These are phyloP conservation scores for Danio rerio DNA, from an alignment of 2,113 vertebrate genomes.

Conservation along the genomic window DNA sequence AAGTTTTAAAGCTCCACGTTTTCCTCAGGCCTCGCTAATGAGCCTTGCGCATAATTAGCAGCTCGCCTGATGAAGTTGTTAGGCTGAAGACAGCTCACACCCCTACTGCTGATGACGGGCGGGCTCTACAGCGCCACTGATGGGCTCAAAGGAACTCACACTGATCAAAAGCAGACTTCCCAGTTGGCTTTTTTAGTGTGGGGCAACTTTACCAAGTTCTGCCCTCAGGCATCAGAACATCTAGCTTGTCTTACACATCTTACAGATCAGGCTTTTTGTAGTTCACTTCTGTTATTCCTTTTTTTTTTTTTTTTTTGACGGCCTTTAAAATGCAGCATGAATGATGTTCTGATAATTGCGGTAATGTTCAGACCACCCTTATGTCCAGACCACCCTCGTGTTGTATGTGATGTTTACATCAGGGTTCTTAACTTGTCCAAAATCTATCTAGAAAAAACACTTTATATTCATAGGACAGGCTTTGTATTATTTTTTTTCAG, in stretches of 20 bases:
- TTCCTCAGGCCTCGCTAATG: conserved; percentile 69
- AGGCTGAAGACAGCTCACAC: conserved; percentile 48
- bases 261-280: conserved; percentile 15
- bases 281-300: conserved; percentile 19
- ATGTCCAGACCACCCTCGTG: not conserved
- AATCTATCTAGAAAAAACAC: no score
- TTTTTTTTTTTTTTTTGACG: not conserved
- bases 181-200: not conserved
- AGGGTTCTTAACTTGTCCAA: not conserved
- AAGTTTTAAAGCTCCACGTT: conserved; percentile 65
- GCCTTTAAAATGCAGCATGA: not conserved
- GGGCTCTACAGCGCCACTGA: conserved; percentile 29
- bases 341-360: not conserved
- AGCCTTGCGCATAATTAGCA: conserved; percentile 69
- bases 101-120: not conserved
- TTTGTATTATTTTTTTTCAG: no score
- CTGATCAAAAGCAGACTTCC: conserved; percentile 32
- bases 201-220: conserved; percentile 1
- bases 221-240: conserved; percentile 7
- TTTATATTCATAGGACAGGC: no score
- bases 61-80: conserved; percentile 67
- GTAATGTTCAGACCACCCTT: not conserved
- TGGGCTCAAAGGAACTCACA: conserved; percentile 1
- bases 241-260: conserved; percentile 16
- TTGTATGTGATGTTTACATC: not conserved